Conservation (phyloP, 1,140 invertebrate genomes). For the Paraescarpia echinospica region DNA sequence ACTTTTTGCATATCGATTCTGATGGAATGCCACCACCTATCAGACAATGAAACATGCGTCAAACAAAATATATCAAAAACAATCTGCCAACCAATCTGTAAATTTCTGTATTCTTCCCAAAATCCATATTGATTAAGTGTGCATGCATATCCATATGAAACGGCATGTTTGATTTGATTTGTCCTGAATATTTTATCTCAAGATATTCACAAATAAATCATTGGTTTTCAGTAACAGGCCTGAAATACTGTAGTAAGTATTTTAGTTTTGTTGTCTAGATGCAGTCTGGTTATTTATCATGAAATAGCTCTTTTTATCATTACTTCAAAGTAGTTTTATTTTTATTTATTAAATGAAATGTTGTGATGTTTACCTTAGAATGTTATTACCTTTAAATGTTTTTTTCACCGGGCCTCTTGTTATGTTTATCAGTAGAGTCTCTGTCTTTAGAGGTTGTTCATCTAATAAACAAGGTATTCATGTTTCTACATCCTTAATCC, state of each 20-base stretch:
- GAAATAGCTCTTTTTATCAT: too few relatives aligned
- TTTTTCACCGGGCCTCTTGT: neutral
- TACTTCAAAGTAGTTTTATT: too few relatives aligned
- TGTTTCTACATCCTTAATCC: neutral
- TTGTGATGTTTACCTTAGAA: too few relatives aligned
- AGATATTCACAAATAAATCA: neutral
- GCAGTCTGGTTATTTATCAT: too few relatives aligned
- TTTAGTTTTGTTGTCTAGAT: neutral
- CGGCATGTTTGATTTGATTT: neutral
- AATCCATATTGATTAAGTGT: neutral
- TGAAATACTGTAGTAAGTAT: neutral
- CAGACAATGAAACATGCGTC: neutral
- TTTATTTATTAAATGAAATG: too few relatives aligned
- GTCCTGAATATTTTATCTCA: neutral
- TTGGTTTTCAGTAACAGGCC: neutral
- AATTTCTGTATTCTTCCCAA: neutral
- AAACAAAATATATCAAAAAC: neutral
- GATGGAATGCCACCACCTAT: neutral
- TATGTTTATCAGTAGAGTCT: neutral
- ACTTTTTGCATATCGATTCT: neutral
- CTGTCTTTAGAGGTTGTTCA: neutral
- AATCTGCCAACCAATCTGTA: neutral
- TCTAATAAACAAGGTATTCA: neutral
- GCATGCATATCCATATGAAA: neutral
- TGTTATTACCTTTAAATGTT: too few relatives aligned